Conservation (phyloP, 2,113 vertebrate species). For the western clawed frog (Xenopus tropicalis) region UCB_Xtro_10.0 CM004451.2:57496001-57496500, state of each 20-base stretch:
- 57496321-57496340: background rate
- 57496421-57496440: no score
- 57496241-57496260: conserved; percentile 17
- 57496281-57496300: conserved; percentile 15
- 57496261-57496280: conserved; percentile 22
- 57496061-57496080: conserved; percentile 3
- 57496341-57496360: background rate
- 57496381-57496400: no score
- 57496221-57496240: conserved; percentile 8
- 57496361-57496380: no score
- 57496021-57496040: no score
- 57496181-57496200: conserved; percentile 37
- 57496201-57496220: conserved; percentile 34
- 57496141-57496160: conserved; percentile 1
- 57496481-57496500: no score
- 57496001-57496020: no score
- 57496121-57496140: background rate
- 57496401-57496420: no score
- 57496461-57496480: no score
- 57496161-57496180: conserved; percentile 25
- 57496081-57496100: conserved; percentile 16
- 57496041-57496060: no score
- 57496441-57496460: no score
- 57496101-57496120: conserved; percentile 11
- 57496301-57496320: background rate